These are phyloP conservation scores for Lepidocyrtoides sp. DNA, from an alignment of 2,888 invertebrate species.

Conservation along the genomic window DNA sequence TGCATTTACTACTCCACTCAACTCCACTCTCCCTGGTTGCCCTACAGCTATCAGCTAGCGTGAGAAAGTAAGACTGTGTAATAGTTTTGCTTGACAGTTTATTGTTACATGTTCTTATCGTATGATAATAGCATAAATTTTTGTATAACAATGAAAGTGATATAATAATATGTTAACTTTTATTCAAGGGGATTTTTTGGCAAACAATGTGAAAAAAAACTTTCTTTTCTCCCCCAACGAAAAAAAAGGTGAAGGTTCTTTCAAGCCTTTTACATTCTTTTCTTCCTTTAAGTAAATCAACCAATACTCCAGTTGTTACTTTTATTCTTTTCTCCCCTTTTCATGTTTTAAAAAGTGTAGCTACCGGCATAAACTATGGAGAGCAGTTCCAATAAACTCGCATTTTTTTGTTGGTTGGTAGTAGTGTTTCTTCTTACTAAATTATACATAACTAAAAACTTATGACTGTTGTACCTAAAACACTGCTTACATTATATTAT, in stretches of 20 bases:
- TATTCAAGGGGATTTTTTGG: not conserved
- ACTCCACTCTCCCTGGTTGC: not conserved
- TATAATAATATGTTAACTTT: not conserved
- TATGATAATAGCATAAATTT: constrained; percentile 14
- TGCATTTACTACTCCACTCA: not conserved
- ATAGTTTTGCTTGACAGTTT: constrained; percentile 34
- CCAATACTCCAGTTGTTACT: not conserved
- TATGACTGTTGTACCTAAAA: not conserved
- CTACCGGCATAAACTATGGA: not conserved
- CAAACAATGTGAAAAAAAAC: not conserved
- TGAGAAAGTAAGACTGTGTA: not conserved
- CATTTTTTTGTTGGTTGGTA: not conserved
- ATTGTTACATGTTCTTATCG: constrained; percentile 42
- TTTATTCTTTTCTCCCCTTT: not conserved
- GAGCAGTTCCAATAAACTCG: not conserved
- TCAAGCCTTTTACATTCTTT: not conserved
- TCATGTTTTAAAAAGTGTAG: not conserved
- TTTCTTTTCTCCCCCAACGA: not conserved
- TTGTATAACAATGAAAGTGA: not conserved
- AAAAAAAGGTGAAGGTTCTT: constrained; percentile 9
- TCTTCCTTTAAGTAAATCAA: constrained; percentile 14
- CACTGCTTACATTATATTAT: too few species aligned
- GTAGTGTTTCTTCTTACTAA: not conserved
- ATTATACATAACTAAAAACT: not conserved
- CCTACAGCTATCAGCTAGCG: not conserved